Evolutionary conservation across 2,797 vertebrate genomes (phyloP).

Genomic region (Chelmon rostratus): DNA sequence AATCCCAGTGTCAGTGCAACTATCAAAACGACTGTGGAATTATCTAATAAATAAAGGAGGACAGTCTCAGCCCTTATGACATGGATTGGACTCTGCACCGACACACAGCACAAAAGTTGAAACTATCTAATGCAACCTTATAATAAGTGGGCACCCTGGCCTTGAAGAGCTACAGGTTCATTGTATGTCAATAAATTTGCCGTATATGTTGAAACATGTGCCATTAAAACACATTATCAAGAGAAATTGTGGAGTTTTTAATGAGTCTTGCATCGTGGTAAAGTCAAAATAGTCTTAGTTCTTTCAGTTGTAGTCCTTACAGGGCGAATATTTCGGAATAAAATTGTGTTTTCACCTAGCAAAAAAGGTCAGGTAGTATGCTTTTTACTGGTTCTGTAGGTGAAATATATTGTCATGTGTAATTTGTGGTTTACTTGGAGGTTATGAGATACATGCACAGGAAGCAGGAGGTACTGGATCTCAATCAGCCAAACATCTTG

Average conservation of each 20-base stretch:
- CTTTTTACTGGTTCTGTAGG: neutral
- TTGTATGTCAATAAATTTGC: neutral
- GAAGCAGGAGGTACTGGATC: neutral
- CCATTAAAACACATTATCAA: neutral
- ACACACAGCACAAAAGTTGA: neutral
- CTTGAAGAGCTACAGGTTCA: neutral
- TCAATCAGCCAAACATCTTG: neutral
- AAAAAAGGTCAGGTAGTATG: neutral
- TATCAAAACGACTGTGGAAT: neutral
- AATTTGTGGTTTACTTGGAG: conserved; percentile 6
- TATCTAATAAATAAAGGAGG: neutral
- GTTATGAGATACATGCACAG: neutral
- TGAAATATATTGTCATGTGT: neutral
- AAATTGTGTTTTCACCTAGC: too few species aligned
- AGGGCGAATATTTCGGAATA: neutral
- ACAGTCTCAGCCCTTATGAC: neutral
- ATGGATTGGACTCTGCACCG: neutral
- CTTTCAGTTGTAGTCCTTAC: neutral
- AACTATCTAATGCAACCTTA: neutral
- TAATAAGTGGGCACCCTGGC: neutral
- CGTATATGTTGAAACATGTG: neutral
- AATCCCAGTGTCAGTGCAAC: neutral
- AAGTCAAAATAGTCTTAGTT: neutral
- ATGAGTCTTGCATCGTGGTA: neutral
- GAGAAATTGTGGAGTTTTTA: neutral